These are phyloP conservation scores for Strix uralensis DNA, from an alignment of 2,113 vertebrate genomes.

Conservation along the genomic window DNA sequence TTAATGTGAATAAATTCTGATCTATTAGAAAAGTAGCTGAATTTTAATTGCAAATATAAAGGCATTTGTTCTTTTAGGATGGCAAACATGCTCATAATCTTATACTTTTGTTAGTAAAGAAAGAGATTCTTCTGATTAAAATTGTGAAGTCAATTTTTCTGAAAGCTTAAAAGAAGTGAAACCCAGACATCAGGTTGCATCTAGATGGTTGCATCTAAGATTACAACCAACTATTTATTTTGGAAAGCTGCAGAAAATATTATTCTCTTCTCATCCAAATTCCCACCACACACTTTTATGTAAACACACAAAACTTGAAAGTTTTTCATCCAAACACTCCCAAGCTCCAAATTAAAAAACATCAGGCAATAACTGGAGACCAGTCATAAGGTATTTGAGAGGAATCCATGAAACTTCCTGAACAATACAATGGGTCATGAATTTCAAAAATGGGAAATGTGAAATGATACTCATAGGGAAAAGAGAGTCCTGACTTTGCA, in stretches of 20 bases:
- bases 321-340: neutral
- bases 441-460: neutral
- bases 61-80: neutral
- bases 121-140: neutral
- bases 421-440: neutral
- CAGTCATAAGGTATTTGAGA: neutral
- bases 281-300: accelerated
- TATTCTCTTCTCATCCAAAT: neutral
- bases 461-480: neutral
- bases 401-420: neutral
- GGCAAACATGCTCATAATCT: neutral
- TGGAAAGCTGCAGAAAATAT: neutral
- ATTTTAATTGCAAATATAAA: neutral
- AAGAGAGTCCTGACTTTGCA: neutral
- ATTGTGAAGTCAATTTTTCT: neutral
- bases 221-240: neutral
- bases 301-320: neutral
- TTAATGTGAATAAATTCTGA: neutral
- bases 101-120: neutral
- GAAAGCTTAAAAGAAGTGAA: neutral
- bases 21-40: neutral
- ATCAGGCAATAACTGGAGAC: neutral
- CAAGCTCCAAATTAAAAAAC: neutral
- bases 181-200: too few species aligned
- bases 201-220: neutral